A percentile compares a stretch with the other conserved stretches of the same genome.
Conservation (phyloP, 2,888 invertebrate species). For the Drosophila siamana region DNA sequence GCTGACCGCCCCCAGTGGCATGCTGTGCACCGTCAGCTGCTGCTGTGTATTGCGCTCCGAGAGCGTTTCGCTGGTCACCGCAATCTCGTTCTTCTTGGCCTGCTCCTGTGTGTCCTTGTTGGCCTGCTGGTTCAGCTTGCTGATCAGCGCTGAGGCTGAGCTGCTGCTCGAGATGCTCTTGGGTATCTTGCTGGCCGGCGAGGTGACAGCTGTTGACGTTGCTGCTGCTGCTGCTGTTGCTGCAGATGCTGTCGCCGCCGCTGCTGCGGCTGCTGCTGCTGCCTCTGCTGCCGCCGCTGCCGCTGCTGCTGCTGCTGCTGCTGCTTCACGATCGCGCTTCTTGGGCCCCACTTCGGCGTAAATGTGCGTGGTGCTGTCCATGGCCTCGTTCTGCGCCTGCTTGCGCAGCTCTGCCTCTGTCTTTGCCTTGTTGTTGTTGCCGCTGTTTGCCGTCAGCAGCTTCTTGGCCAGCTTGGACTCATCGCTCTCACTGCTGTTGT, state of each 20-base stretch:
- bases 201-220: constrained; percentile 22
- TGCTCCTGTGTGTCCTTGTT: constrained; percentile 48
- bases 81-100: constrained; percentile 72
- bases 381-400: constrained; percentile 88
- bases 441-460: constrained; percentile 66
- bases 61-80: constrained; percentile 81
- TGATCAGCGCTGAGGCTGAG: constrained; percentile 73
- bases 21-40: constrained; percentile 87
- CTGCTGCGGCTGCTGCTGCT: constrained; percentile 28
- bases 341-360: constrained; percentile 83
- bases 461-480: constrained; percentile 85
- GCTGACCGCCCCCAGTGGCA: constrained; percentile 86
- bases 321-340: constrained; percentile 74
- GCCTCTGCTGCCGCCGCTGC: constrained; percentile 52
- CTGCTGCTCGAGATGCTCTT: constrained; percentile 70
- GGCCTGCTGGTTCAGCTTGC: constrained; percentile 72
- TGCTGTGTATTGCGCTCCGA: constrained; percentile 84
- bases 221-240: constrained; percentile 27
- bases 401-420: constrained; percentile 61
- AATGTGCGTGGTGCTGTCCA: constrained; percentile 94
- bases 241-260: constrained; percentile 28
- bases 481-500: constrained; percentile 87
- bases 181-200: constrained; percentile 74
- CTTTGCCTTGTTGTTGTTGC: constrained; percentile 36
- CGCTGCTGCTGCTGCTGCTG: constrained; percentile 61